Conservation (phyloP, 2,113 vertebrate species). For the Odocoileus hemionus region DNA sequence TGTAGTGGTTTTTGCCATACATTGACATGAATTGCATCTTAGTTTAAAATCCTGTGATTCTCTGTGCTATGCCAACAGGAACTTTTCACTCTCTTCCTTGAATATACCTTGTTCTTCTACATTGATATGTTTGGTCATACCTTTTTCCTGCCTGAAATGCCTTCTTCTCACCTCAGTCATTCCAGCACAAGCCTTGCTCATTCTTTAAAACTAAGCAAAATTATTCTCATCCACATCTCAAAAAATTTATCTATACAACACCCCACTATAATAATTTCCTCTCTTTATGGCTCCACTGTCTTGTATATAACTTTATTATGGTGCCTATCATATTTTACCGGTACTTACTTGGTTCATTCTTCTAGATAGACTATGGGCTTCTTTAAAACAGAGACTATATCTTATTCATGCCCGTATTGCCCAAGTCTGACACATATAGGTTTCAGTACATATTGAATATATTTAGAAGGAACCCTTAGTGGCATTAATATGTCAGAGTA, state of each 20-base stretch:
- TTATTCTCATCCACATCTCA: not conserved
- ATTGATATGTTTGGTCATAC: not conserved
- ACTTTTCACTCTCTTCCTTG: not conserved
- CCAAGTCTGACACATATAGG: not conserved
- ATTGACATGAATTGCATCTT: not conserved
- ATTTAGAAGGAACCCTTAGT: not conserved
- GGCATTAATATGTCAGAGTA: slow-evolving; percentile 8
- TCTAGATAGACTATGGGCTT: not conserved
- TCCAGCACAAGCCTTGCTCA: not conserved
- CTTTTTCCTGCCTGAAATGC: not conserved
- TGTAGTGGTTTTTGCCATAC: too few species aligned
- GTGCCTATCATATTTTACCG: not conserved
- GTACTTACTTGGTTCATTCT: slow-evolving; percentile 12
- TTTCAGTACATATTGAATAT: not conserved
- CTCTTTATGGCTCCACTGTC: not conserved
- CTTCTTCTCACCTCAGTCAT: not conserved
- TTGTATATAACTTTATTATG: not conserved
- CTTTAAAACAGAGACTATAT: not conserved
- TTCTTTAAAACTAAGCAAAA: slow-evolving; percentile 23
- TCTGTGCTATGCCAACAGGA: not conserved
- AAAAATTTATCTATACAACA: not conserved
- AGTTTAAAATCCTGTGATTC: not conserved
- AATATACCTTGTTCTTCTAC: not conserved
- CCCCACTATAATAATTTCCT: not conserved
- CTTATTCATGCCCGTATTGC: not conserved